These are phyloP conservation scores for Cataglyphis cursor DNA, from an alignment of 2,888 invertebrate genomes.

Conservation along the genomic window DNA sequence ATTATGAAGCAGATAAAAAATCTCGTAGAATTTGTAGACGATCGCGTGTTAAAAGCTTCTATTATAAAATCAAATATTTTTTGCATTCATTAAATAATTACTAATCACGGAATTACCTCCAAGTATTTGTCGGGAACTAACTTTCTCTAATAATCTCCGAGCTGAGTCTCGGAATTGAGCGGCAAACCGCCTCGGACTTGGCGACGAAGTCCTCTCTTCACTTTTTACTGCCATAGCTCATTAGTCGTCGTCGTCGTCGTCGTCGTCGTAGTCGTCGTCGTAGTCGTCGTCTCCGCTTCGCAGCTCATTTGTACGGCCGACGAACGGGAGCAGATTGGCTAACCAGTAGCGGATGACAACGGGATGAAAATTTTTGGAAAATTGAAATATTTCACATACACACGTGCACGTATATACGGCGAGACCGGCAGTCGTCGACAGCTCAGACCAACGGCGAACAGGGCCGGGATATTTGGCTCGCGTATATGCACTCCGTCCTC, in stretches of 20 bases:
- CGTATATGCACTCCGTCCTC: constrained; percentile 76
- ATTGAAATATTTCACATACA: constrained; percentile 77
- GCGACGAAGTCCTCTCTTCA: constrained; percentile 24
- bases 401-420: not conserved
- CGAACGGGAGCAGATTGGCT: constrained; percentile 60
- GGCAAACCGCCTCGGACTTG: constrained; percentile 30
- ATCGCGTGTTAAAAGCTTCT: not conserved
- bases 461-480: constrained; percentile 77
- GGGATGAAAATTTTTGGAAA: constrained; percentile 74
- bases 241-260: constrained; percentile 50
- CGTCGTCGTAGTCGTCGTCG: constrained; percentile 27
- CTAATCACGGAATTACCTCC: constrained; percentile 6
- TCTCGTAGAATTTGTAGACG: not conserved
- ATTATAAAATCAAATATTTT: not conserved
- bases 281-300: constrained; percentile 32
- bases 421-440: constrained; percentile 53
- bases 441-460: constrained; percentile 63
- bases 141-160: constrained; percentile 31
- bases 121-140: not conserved
- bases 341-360: constrained; percentile 50
- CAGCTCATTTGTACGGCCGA: constrained; percentile 61
- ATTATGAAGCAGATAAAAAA: not conserved
- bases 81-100: constrained; percentile 13
- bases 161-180: constrained; percentile 36
- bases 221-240: constrained; percentile 55